These are phyloP conservation scores for Scaptomyza montana DNA, from an alignment of 1,140 invertebrate genomes.

Conservation along the genomic window DNA sequence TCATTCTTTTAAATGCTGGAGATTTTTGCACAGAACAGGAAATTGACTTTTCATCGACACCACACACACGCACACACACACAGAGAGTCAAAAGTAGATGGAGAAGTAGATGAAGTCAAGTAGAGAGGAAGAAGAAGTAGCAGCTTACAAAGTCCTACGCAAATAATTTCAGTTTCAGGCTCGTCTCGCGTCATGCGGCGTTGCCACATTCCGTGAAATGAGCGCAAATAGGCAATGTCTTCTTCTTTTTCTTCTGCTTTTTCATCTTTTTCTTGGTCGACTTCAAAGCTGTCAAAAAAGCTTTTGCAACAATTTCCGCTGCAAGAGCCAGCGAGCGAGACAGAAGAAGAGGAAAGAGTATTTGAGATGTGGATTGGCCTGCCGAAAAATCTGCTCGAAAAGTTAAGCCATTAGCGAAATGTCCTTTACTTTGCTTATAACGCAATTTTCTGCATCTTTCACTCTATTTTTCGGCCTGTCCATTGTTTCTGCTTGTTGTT, in stretches of 20 bases:
- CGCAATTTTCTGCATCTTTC: constrained; percentile 73
- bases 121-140: background rate
- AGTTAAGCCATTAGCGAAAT: constrained; percentile 82
- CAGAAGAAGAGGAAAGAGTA: constrained; percentile 7
- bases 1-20: constrained; percentile 35
- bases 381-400: constrained; percentile 57
- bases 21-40: constrained; percentile 75
- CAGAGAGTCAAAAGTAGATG: background rate
- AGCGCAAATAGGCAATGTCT: constrained; percentile 25
- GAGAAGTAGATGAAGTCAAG: background rate
- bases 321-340: too few species aligned
- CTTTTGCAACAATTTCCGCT: constrained; percentile 78
- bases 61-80: background rate
- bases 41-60: constrained; percentile 79
- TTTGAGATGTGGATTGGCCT: constrained; percentile 21
- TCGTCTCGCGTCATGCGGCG: constrained; percentile 58
- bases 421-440: constrained; percentile 81
- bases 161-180: constrained; percentile 70
- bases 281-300: constrained; percentile 72
- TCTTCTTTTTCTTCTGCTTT: constrained; percentile 14
- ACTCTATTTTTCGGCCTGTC: constrained; percentile 29
- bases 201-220: constrained; percentile 66
- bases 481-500: constrained; percentile 49
- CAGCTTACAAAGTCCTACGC: constrained; percentile 54
- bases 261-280: constrained; percentile 4